Evolutionary conservation across 2,113 vertebrate genomes (phyloP), one percentile per base, ranked within the genome.

Genomic region (Sinocyclocheilus anshuiensis): DNA sequence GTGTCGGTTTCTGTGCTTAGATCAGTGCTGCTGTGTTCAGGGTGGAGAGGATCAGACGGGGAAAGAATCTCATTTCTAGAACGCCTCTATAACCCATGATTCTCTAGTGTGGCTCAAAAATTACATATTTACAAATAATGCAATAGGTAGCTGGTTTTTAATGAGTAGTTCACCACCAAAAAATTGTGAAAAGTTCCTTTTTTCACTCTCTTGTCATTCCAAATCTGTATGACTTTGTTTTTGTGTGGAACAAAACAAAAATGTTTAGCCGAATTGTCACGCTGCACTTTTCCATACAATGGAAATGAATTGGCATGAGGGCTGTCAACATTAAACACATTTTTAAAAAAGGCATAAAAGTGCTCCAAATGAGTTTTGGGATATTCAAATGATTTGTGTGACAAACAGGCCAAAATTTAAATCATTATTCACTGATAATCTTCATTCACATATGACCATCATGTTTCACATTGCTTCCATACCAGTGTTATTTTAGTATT

Each of bases 1-100:
- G 75, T 71, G 84, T 86, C 20, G n/a, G 29, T 11, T 4, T 88
- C 33, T 90, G 87, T 78, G 82, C 77, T 86, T 82, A 85, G 53
- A 85, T 74, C 45, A 12, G 15, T 50, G 39, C 39, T 45, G 61
- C 36, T 24, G 45, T 81, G 33, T 78, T 20, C 16, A 77, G 50
- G 48, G 76, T 1, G 9, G 20, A 74, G 71, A 20, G 4, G 20
- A 72, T 50, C 71, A 88, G 78, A 83, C 74, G 80, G 80, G 85
- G 36, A 36, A 71, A 65, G 22, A 80, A 80, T 80, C 77, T 42
- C 9, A 80, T 80, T 80, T 42, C 57, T 1, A 45, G 42, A 45
- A 45, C 33, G 6, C 22, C 33, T 80, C 42, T 42, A 42, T 9
- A 8, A 9, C 42, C 8, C 6, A 39, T 8, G 6, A 24, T 63